Evolutionary conservation across 2,797 vertebrate species (phyloP).

Genomic region (Neopelma chrysocephalum): DNA sequence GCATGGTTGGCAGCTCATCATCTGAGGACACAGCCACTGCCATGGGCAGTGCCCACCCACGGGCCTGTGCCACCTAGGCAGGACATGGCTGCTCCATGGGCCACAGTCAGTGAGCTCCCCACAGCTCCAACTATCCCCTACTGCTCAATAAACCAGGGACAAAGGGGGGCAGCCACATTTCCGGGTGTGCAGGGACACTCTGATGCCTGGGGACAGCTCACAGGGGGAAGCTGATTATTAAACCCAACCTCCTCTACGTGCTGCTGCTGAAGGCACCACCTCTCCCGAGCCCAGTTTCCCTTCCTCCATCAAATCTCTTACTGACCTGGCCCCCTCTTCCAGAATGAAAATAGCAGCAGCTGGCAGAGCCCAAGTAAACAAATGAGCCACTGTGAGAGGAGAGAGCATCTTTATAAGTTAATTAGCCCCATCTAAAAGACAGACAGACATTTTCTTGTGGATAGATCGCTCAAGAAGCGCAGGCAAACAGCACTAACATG

Average conservation of each 20-base stretch:
- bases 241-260: background rate
- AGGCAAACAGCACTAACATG: background rate
- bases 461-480: background rate
- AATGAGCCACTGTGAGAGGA: background rate
- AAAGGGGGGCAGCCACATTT: background rate
- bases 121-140: background rate
- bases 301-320: background rate
- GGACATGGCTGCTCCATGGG: rapidly evolving
- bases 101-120: background rate
- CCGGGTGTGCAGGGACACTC: background rate
- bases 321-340: background rate
- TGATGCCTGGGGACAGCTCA: background rate
- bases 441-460: conserved; percentile 1
- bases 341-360: conserved; percentile 6
- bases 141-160: background rate
- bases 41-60: rapidly evolving
- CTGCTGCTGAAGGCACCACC: background rate
- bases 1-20: background rate
- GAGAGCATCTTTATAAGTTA: conserved; percentile 24
- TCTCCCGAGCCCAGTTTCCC: background rate
- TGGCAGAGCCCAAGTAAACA: conserved; percentile 7
- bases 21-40: background rate
- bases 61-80: background rate
- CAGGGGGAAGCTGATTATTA: background rate
- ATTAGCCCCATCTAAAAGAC: background rate